Conservation (phyloP, 2,113 vertebrate genomes). For the Lepisosteus oculatus region DNA sequence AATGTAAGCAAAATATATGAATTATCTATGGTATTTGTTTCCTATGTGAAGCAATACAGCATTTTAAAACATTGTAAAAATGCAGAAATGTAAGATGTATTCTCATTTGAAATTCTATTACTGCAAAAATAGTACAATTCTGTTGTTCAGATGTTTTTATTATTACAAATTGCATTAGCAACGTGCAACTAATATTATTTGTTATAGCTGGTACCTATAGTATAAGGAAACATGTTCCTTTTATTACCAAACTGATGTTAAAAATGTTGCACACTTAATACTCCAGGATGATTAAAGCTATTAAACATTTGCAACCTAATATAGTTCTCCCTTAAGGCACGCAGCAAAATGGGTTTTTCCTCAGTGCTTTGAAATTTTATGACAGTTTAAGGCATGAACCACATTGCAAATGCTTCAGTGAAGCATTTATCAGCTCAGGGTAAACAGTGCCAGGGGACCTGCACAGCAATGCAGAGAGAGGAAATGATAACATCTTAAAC, state of each 20-base stretch:
- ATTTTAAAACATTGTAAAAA: no score
- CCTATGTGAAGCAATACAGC: no score
- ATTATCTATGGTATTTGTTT: no score
- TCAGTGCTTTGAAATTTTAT: slow-evolving; percentile 15
- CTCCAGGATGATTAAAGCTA: slow-evolving; percentile 19
- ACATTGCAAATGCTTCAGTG: slow-evolving; percentile 7
- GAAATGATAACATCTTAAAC: slow-evolving; percentile 10
- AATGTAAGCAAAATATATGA: no score
- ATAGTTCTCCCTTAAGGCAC: slow-evolving; percentile 5
- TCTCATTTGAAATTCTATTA: no score
- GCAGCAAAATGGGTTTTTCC: slow-evolving; percentile 4
- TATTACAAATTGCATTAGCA: background rate
- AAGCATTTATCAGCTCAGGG: slow-evolving; percentile 13
- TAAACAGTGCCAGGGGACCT: slow-evolving; percentile 11
- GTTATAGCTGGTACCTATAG: background rate
- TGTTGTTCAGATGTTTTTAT: background rate
- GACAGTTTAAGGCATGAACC: slow-evolving; percentile 19
- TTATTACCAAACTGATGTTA: slow-evolving; percentile 11
- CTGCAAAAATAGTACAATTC: no score
- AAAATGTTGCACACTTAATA: slow-evolving; percentile 11
- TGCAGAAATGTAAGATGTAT: no score
- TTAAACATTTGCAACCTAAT: slow-evolving; percentile 9
- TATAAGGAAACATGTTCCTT: background rate
- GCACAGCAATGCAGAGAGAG: background rate
- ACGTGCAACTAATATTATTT: background rate